Base-by-base conservation (phyloP, 2,113 vertebrate species). In the Turdus rufiventris region DNA sequence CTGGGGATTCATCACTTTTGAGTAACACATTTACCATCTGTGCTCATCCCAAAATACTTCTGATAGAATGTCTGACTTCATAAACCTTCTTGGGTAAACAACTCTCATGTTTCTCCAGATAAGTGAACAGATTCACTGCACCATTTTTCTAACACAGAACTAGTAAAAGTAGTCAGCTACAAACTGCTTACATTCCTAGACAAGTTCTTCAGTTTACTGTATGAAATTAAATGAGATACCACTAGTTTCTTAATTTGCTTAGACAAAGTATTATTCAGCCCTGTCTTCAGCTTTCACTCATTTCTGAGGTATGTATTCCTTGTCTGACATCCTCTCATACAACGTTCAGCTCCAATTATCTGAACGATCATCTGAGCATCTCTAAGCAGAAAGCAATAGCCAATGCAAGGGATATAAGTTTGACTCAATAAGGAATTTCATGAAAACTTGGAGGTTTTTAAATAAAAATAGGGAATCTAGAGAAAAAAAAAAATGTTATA, bases 81-180 rank as follows among this genome's bases (percentile, higher is more conserved):
- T 94, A 93, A 93, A 91, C 61, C 65, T 89, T 89, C 60, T 57
- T 88, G 47, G 25, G 42, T 93, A 91, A 95, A 77, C 63, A 95
- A 21, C 10, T 65, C 40, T 75, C n/a, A 38, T 45, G 31, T 45
- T 81, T 87, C 58, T 34, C 9, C 20, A 72, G 61, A 6, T 62
- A 78, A 89, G 20, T 45, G 80, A 91, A 84, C 40, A 43, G 34
- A 50, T 78, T 91, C 57, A 60, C 45, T 57, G 33, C 25, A 26
- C 8, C 20, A 42, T 73, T 85, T 82, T 93, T 63, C 58, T 65
- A 57, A 71, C 38, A 45, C 5, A 77, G 31, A 85, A 50, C 23
- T 34, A 75, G 10, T 58, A 77, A 86, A 82, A 70, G 6, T 65
- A 90, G 31, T 57, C 40, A 67, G 28, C 23, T 80, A 62, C 21